Evolutionary conservation across 2,888 invertebrate genomes (phyloP), one percentile per base, ranked within the genome.

Genomic region (Pedicia rivosa): DNA sequence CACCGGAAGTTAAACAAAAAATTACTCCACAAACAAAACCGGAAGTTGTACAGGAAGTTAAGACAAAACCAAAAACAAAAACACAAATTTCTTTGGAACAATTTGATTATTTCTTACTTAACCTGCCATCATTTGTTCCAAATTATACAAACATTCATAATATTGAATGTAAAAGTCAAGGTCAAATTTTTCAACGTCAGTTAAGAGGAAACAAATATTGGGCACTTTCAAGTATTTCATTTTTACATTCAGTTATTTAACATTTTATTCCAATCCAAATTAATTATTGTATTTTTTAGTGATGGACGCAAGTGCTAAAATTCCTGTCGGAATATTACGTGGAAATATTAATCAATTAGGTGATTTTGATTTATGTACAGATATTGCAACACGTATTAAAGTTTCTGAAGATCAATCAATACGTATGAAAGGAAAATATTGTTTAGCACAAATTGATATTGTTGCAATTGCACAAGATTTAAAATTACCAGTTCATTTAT

Each of bases 291-390:
- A 12, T 14, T 20, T 61, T 67, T 51, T 62, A 78, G 78, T 78
- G 76, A 62, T 78, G 50, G 78, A 78, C 55, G 68, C 78, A 20
- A 72, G 73, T 22, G 78, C 72, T n/a, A 78, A 78, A 54, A 66
- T 78, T 36, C 71, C 75, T 48, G 70, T 77, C 47, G 74, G 78
- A 32, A 53, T 78, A 37, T 61, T 78, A 29, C 72, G 73, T 48
- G 78, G 78, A 44, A 77, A 77, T 53, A 67, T 74, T 33, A 76
- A 77, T 53, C 78, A 78, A 54, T 59, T 77, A 13, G 78, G 78
- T 10, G 77, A 78, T 59, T 78, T 73, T 49, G 76, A 75, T 56
- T 70, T 75, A 57, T 78, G 78, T 48, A 59, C 74, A 42, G 67
- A 60, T 32, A 54, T 62, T 37, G 51, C 55, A 41, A 67, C 72